Conservation (phyloP, 2,113 vertebrate genomes). For the Tinamus guttatus region DNA sequence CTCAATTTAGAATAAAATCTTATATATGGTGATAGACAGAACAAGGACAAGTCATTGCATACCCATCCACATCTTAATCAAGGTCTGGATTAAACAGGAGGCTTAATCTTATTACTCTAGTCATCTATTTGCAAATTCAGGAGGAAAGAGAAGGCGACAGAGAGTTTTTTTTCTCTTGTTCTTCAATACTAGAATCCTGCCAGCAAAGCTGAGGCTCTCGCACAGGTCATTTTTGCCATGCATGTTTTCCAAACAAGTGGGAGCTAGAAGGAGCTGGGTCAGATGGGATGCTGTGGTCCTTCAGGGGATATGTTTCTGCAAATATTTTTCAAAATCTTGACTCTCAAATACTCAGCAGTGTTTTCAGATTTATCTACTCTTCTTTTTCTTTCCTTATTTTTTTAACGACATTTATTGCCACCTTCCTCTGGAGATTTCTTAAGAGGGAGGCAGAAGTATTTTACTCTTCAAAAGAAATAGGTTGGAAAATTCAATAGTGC, state of each 20-base stretch:
- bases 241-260: neutral
- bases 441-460: neutral
- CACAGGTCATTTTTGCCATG: neutral
- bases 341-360: neutral
- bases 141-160: conserved; percentile 3
- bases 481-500: conserved; percentile 30
- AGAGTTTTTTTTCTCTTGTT: conserved; percentile 11
- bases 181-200: neutral
- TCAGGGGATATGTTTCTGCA: neutral
- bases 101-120: conserved; percentile 7
- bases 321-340: neutral
- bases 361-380: neutral
- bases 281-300: neutral
- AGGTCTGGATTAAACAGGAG: conserved; percentile 12
- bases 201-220: neutral
- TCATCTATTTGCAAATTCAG: conserved; percentile 32
- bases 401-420: neutral
- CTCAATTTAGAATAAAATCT: neutral
- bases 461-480: conserved; percentile 32
- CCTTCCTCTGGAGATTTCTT: conserved; percentile 14
- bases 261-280: neutral
- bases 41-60: conserved; percentile 35
- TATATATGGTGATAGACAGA: conserved; percentile 19
- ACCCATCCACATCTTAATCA: conserved; percentile 53
- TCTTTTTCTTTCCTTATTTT: neutral